Base-by-base conservation (phyloP, 2,797 vertebrate genomes). In the Cetoscarus ocellatus region DNA sequence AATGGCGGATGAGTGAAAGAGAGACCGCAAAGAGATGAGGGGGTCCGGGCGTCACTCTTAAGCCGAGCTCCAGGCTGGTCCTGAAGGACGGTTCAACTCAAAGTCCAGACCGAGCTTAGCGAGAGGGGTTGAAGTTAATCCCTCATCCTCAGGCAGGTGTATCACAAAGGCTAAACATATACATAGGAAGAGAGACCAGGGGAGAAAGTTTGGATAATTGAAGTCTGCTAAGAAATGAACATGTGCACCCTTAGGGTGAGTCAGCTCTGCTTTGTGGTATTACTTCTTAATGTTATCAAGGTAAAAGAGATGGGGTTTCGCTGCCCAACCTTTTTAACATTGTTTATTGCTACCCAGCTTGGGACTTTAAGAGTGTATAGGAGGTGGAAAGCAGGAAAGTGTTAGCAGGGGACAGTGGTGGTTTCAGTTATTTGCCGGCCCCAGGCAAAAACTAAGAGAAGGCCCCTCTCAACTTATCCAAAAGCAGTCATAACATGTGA, bases 111-210 rank as follows among this genome's bases (percentile, higher is more conserved):
- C 69, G 56, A 68, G 87, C 82, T 89, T 78, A 83, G 77, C 77
- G 82, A 86, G 67, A 79, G 60, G 60, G 76, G 64, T 81, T 71
- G 79, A 85, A 90, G 89, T 89, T 94, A 94, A 94, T 94, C 92
- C 91, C 75, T 74, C 91, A 75, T 93, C 92, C 92, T 90, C 77
- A 78, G 89, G 90, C 91, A 88, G 86, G 90, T 93, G 86, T 85
- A 93, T 92, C 91, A 93, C 89, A 90, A 91, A 92, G 93, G 90
- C 92, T 94, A 94, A 95, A 93, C 93, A 94, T 92, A 94, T 92
- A 90, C 89, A 88, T 88, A 84, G 91, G 83, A 88, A 92, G 88
- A 85, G 86, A 56, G 74, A 88, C 86, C 88, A 86, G 78, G 87
- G 86, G 89, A 92, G 90, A 90, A 90, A 86, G 87, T 90, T 89